A percentile compares a stretch with the other conserved stretches of the same genome.
Evolutionary conservation across 1,140 invertebrate genomes (phyloP).

Genomic region (Trichonephila clavipes): DNA sequence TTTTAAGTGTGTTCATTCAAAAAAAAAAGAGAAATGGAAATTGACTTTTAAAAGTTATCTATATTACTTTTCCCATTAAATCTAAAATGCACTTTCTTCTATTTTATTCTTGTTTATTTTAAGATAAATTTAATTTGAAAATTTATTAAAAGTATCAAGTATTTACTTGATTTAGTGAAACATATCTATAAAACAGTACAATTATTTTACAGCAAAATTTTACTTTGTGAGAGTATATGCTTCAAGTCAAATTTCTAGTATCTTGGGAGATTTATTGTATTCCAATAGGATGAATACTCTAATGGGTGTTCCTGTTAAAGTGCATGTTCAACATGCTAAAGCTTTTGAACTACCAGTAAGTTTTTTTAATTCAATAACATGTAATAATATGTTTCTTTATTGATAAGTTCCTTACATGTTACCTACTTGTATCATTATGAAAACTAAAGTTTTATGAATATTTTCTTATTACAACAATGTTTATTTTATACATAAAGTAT

Average conservation of each 20-base stretch:
- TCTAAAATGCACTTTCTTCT: no score
- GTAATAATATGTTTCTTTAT: no score
- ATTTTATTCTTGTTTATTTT: no score
- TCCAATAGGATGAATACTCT: slow-evolving; percentile 53
- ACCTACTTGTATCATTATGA: not conserved
- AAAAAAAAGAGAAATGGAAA: no score
- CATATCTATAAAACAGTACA: no score
- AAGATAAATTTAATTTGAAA: no score
- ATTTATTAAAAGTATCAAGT: no score
- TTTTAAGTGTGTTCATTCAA: no score
- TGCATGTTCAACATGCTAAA: slow-evolving; percentile 26
- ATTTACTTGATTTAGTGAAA: no score
- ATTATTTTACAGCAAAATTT: slow-evolving; percentile 43
- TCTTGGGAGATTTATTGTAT: slow-evolving; percentile 62
- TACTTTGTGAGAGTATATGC: slow-evolving; percentile 69
- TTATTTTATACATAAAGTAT: not conserved
- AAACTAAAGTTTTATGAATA: not conserved
- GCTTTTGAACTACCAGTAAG: slow-evolving; percentile 53
- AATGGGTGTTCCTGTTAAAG: slow-evolving; percentile 40
- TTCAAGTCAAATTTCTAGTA: not conserved
- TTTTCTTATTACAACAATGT: not conserved
- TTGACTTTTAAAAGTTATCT: no score
- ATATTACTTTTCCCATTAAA: no score
- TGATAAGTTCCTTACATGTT: no score
- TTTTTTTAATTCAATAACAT: not conserved